Base-by-base conservation (phyloP, 2,113 vertebrate species). In the Ginglymostoma cirratum region DNA sequence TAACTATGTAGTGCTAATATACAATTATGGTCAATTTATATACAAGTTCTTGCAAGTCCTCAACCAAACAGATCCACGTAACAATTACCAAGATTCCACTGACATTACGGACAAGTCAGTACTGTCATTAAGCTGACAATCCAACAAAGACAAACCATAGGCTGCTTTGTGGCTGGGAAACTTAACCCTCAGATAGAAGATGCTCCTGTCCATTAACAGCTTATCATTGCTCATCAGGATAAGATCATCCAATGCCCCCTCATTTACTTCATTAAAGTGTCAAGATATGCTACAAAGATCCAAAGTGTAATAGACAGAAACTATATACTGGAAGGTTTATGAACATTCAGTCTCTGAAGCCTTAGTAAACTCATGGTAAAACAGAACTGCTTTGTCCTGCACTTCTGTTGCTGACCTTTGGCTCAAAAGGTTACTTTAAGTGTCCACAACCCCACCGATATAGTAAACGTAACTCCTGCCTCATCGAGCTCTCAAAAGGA, bases 251-350 rank as follows among this genome's bases (percentile, higher is more conserved):
- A 96, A 48, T 89, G 95, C 96, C 67, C 96, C 96, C 92, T 96
- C 96, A 96, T 96, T 96, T 94, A 96, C 96, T 96, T 97, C 96
- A 97, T 96, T 96, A 97, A 97, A 96, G 96, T 96, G 95, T 96
- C 95, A 97, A 92, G 96, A 94, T 96, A 72, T 96, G 61, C 80
- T 96, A 95, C 30, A 96, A 96, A 97, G 96, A 96, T 96, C 87
- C 96, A 96, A 96, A 96, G 95, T 87, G 90, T 5, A 94, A 96
- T 95, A 96, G 72, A 96, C 96, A 95, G 95, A 61, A 96, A 96
- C 83, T 96, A 95, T 96, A 66, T 52, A 95, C 94, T 52, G 69
- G 76, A 95, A 72, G 94, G 42, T 72, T 89, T 42, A 96, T 96
- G 95, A 96, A 94, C 94, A 96, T 97, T 66, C 67, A 95, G 92